A percentile compares a stretch with the other conserved stretches of the same genome.
These are phyloP conservation scores for Lepidurus arcticus DNA, from an alignment of 1,140 invertebrate species.

Conservation along the genomic window DNA sequence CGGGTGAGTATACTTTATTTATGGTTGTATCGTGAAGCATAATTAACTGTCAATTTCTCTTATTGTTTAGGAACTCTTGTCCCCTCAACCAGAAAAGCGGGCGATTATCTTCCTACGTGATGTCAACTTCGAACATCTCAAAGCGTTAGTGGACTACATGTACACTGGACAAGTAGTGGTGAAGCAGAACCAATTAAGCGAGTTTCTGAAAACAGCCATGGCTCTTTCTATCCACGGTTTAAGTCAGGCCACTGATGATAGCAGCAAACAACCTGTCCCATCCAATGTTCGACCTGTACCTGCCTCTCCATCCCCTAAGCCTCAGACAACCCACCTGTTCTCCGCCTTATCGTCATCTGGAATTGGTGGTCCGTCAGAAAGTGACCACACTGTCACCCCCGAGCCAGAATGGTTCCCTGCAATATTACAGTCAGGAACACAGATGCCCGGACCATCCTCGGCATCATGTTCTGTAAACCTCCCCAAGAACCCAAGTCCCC, in stretches of 20 bases:
- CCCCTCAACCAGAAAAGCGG: conserved; percentile 28
- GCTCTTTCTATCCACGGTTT: conserved; percentile 72
- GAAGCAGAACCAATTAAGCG: conserved; percentile 69
- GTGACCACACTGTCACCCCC: background rate
- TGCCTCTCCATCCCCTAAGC: background rate
- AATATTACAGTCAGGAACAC: background rate
- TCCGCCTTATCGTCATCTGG: background rate
- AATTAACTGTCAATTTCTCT: background rate
- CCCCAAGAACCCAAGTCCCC: background rate
- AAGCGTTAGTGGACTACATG: conserved; percentile 53
- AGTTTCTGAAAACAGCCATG: conserved; percentile 72
- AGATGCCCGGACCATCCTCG: background rate
- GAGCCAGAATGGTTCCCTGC: background rate
- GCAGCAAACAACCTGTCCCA: background rate
- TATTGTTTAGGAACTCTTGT: conserved; percentile 27
- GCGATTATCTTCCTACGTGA: conserved; percentile 59
- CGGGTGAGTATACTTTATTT: conserved; percentile 42
- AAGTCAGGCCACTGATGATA: background rate
- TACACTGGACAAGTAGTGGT: conserved; percentile 64
- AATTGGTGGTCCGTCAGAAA: background rate
- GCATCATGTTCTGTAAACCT: background rate
- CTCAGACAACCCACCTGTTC: background rate
- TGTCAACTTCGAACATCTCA: conserved; percentile 66
- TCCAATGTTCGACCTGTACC: background rate
- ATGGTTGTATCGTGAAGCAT: background rate